Evolutionary conservation across 1,140 invertebrate genomes (phyloP).

Genomic region (Caenorhabditis inopinata): DNA sequence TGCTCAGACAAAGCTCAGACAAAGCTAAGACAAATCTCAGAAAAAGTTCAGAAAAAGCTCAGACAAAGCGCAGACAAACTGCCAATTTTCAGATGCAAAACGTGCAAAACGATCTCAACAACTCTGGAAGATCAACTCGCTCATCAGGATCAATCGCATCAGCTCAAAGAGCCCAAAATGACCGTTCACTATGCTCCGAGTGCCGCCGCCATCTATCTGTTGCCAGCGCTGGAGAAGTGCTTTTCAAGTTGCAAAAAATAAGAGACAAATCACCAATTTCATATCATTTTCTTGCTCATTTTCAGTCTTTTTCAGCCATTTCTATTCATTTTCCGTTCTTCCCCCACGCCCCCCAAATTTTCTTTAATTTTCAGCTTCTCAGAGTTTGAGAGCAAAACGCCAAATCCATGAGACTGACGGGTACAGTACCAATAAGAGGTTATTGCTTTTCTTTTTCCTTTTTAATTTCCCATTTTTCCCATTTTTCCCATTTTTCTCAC

Average conservation of each 20-base stretch:
- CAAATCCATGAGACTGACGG: too few species aligned
- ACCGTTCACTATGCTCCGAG: conserved; percentile 5
- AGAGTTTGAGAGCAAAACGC: too few species aligned
- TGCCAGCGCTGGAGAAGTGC: conserved; percentile 6
- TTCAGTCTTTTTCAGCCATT: too few species aligned
- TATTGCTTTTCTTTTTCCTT: too few species aligned
- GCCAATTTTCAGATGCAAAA: conserved; percentile 40
- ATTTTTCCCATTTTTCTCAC: too few species aligned
- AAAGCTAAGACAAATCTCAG: too few species aligned
- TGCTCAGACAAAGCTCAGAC: neutral
- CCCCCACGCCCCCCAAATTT: too few species aligned
- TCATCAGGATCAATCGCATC: conserved; percentile 23
- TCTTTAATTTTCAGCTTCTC: too few species aligned
- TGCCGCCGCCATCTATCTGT: neutral
- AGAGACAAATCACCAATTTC: neutral
- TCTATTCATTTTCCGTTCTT: too few species aligned
- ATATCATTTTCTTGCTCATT: too few species aligned
- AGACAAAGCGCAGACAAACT: neutral
- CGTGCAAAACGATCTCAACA: conserved; percentile 38
- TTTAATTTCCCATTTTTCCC: too few species aligned
- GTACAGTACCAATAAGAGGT: too few species aligned
- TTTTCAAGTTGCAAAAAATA: neutral
- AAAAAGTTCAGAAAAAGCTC: neutral
- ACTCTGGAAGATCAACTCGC: conserved; percentile 15
- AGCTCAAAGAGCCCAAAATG: conserved; percentile 1